Evolutionary conservation across 2,888 invertebrate genomes (phyloP), one percentile per base, ranked within the genome.

Genomic region (Hypolimnas misippus): DNA sequence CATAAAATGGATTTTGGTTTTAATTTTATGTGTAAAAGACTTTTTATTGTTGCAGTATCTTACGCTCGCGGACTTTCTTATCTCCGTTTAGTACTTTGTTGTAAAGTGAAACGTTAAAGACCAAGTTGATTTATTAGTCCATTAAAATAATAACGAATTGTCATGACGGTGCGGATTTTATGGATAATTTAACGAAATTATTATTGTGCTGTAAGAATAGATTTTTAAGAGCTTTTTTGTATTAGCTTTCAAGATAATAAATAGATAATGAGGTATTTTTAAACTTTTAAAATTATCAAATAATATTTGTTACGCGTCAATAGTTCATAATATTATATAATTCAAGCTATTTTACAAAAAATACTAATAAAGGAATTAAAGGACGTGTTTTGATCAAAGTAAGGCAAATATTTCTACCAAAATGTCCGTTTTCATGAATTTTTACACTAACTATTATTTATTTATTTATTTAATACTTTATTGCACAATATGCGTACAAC

Each of bases 11-110:
- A 7, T 44, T 33, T 31, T 33, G 57, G 49, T 57, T 65, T 64
- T 54, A 62, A 62, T 53, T 63, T 60, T 54, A 60, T 19, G 50
- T 52, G 55, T 29, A 56, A 52, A 49, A 42, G 25, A 14, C 19
- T 63, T 63, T 60, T 60, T 60, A 56, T 55, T 35, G 12, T 63
- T 42, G 10, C 42, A 12, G 21, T 29, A 46, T 53, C 33, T 53
- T 33, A 35, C 21, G 12, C 57, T 49, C 7, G 7, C 29, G 12
- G 49, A 8, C 49, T 14, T 49, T 58, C 31, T 44, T 59, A 59
- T 59, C 52, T 46, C 14, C 49, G 49, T 21, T 46, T 46, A 46
- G 35, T 49, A 35, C 42, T 44, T 53, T 40, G 8, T 25, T 54
- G 21, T 21, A 14, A 54, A 42, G 35, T 52, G 12, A 35, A 52